Evolutionary conservation across 2,113 vertebrate genomes (phyloP).

Genomic region (Thalassarche chlororhynchos): DNA sequence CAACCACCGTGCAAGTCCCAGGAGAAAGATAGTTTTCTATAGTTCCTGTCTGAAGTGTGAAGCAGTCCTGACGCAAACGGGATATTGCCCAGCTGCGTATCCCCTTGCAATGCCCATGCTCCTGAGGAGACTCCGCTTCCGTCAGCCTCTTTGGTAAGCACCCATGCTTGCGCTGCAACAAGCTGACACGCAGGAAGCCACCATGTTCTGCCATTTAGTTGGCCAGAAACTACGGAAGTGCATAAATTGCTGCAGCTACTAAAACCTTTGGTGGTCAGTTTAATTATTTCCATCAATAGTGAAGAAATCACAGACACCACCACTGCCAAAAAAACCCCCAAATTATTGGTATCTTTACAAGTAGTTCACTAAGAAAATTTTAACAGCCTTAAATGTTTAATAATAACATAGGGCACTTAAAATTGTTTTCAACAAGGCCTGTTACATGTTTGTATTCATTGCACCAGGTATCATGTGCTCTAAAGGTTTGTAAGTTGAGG

Average conservation of each 20-base stretch:
- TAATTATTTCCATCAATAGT: neutral
- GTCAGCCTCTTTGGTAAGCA: neutral
- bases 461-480: neutral
- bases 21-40: neutral
- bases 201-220: neutral
- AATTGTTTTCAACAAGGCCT: neutral
- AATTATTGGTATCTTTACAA: neutral
- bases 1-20: neutral
- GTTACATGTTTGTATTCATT: neutral
- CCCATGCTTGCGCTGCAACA: rapidly evolving
- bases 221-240: neutral
- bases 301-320: neutral
- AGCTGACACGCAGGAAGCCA: neutral
- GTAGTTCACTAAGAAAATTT: neutral
- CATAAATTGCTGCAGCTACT: neutral
- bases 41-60: neutral
- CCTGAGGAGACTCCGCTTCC: neutral
- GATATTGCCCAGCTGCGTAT: rapidly evolving
- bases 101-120: rapidly evolving
- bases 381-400: neutral
- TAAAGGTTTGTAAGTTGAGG: neutral
- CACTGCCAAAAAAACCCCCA: neutral
- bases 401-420: neutral
- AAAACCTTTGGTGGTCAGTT: neutral
- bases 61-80: neutral